Evolutionary conservation across 2,797 vertebrate genomes (phyloP).

Genomic region (Scyliorhinus canicula): DNA sequence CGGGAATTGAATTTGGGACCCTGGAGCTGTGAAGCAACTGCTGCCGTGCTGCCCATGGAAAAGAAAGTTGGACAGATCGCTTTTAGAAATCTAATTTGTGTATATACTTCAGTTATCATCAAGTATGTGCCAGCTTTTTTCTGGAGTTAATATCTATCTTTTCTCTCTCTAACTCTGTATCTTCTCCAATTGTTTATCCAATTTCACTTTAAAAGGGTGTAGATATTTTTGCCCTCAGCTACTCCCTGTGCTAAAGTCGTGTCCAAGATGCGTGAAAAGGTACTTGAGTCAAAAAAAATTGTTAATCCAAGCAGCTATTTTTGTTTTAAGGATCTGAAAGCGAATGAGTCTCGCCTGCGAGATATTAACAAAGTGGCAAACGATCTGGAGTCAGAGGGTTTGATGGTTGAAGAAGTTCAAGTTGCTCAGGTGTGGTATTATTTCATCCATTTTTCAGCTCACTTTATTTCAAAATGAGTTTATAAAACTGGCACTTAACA

Average conservation of each 20-base stretch:
- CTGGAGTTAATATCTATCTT: not conserved
- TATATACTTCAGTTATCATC: not conserved
- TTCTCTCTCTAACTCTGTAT: not conserved
- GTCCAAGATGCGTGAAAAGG: not conserved
- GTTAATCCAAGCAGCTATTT: not conserved
- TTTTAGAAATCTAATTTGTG: not conserved
- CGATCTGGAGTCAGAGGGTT: conserved; percentile 92
- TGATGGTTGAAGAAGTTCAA: conserved; percentile 92
- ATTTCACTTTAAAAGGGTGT: too few species aligned
- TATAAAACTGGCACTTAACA: not conserved
- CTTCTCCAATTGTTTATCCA: not conserved
- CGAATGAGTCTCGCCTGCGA: conserved; percentile 92
- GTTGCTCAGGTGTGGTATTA: conserved; percentile 67
- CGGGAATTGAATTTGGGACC: too few species aligned
- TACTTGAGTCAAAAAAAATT: not conserved
- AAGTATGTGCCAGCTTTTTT: not conserved
- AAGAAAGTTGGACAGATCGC: not conserved
- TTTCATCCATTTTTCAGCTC: not conserved
- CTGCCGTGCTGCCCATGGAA: too few species aligned
- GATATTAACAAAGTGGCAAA: conserved; percentile 97
- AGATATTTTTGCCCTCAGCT: not conserved
- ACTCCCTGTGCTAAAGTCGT: not conserved
- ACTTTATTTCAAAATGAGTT: not conserved
- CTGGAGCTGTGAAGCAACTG: too few species aligned
- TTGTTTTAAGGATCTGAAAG: conserved; percentile 80